Base-by-base conservation (phyloP, 92 coral and sea anemone genomes). In the Porites divaricata region DNA sequence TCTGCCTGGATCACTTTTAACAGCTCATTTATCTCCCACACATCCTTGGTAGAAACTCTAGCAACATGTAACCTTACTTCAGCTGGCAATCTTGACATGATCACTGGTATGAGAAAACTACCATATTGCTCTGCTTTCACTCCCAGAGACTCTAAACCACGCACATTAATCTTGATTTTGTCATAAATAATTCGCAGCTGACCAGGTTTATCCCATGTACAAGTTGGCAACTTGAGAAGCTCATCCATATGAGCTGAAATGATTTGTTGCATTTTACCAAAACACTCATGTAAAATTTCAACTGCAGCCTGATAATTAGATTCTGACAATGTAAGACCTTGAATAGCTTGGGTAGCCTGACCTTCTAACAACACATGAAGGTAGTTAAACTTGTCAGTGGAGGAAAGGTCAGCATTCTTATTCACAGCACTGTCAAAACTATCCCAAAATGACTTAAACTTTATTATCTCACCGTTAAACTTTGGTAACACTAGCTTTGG, bases 341-440 rank as follows among this genome's bases (percentile, higher is more conserved):
- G 76, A 10, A 67, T 61, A 48, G 85, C 76, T 67, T 25, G 53
- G 52, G 72, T 9, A 45, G 35, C 85, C 26, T 58, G 85, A 22
- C 76, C 85, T 35, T 71, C 79, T 65, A 71, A 72, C 86, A 53
- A 70, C 17, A 79, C 73, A 26, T 80, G 72, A 6, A 80, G 49
- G 70, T 70, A 70, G 66, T 81, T 81, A 24, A 81, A 81, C 74
- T 81, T 81, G 77, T 67, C 86, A 20, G 69, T 48, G 64, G 78
- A 78, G 24, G 67, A 63, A 50, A 69, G 63, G 6, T 81, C 19
- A 15, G 24, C 41, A 72, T 77, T 77, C 35, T 23, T 77, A 58
- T 81, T 65, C 16, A 81, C 86, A 70, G 86, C 78, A 54, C 64
- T 81, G 45, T 81, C 61, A 68, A 81, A 81, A 49, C 79, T 81